Evolutionary conservation across 35 echinoderm and acorn worm species (phyloP).

Genomic region (Strongylocentrotus purpuratus): DNA sequence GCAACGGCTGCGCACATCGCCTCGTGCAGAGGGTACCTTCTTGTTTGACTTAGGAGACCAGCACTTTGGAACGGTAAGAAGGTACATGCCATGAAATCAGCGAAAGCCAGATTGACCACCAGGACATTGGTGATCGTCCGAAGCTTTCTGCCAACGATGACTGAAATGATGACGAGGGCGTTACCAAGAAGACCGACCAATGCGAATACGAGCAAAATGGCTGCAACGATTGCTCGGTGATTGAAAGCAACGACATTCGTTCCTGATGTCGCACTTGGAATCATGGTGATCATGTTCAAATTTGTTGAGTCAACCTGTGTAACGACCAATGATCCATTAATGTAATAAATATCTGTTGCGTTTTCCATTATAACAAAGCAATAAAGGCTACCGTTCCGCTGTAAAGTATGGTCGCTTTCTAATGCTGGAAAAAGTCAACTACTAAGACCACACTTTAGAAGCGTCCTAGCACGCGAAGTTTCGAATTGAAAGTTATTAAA

Average conservation of each 20-base stretch:
- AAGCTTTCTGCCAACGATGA: conserved; percentile 57
- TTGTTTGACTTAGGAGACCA: conserved; percentile 42
- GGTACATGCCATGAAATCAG: conserved; percentile 42
- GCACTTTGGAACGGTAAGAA: conserved; percentile 40
- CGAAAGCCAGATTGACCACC: too few species aligned
- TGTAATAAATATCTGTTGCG: too few species aligned
- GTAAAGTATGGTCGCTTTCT: too few species aligned
- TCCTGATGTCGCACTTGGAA: not conserved
- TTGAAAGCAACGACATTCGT: not conserved
- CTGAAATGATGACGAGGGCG: conserved; percentile 48
- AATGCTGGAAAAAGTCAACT: too few species aligned
- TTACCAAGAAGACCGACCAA: conserved; percentile 45
- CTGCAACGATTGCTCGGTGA: not conserved
- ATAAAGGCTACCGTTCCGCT: too few species aligned
- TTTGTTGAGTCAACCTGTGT: too few species aligned
- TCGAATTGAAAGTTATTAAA: too few species aligned
- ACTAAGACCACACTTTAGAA: too few species aligned
- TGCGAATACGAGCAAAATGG: not conserved
- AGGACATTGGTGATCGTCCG: conserved; percentile 73
- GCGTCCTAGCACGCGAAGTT: too few species aligned
- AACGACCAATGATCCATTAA: too few species aligned
- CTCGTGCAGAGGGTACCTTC: conserved; percentile 21
- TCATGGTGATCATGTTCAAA: too few species aligned
- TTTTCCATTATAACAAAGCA: too few species aligned
- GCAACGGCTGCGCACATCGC: not conserved